Conservation (phyloP, 2,113 vertebrate genomes). For the Vulpes lagopus region DNA sequence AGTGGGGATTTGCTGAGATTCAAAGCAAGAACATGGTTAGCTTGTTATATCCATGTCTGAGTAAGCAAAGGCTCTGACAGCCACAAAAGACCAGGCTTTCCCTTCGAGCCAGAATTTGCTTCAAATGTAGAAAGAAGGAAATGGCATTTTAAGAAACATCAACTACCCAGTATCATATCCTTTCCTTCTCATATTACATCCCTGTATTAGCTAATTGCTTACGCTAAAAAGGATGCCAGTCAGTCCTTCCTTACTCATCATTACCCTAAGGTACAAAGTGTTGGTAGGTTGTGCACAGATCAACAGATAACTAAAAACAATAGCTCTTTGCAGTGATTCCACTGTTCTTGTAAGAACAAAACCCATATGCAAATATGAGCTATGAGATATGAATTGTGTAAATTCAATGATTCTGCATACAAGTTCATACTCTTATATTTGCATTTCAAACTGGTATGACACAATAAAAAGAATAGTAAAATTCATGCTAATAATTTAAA, state of each 20-base stretch:
- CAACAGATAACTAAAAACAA: neutral
- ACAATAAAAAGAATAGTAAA: neutral
- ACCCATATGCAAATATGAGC: neutral
- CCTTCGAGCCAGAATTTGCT: neutral
- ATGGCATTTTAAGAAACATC: neutral
- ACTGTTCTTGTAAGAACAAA: neutral
- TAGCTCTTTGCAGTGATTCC: neutral
- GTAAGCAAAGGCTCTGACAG: neutral
- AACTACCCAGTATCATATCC: neutral
- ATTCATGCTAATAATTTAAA: conserved; percentile 19
- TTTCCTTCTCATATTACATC: neutral
- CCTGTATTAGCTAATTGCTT: neutral
- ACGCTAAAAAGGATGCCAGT: conserved; percentile 15
- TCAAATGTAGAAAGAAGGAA: neutral
- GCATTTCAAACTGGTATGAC: neutral
- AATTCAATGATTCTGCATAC: neutral
- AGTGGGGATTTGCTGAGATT: neutral
- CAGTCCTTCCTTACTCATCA: neutral
- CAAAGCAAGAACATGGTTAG: neutral
- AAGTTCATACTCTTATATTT: neutral
- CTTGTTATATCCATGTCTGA: neutral
- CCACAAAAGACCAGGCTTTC: neutral
- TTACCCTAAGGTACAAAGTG: neutral
- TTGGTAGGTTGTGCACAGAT: neutral
- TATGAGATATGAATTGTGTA: neutral